phyloP scores from a whole-genome alignment of 2,888 invertebrate genomes.

The Synanthedon myopaeformis region DNA sequence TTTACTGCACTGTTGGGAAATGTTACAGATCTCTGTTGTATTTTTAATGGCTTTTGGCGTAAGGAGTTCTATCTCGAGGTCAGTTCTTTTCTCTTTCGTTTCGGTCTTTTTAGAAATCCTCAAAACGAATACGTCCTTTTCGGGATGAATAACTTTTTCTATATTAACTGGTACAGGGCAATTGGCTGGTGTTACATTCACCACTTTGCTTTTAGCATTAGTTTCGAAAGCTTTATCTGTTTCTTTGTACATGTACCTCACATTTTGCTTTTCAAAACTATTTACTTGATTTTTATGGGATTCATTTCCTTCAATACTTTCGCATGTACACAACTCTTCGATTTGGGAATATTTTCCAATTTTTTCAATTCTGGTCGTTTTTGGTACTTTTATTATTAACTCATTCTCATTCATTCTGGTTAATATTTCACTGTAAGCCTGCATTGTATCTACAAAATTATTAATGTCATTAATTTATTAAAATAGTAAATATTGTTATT shows the following conservation, averaged over 20 bases:
- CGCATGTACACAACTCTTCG: constrained; percentile 52
- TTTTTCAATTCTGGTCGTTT: constrained; percentile 45
- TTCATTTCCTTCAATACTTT: constrained; percentile 27
- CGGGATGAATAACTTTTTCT: constrained; percentile 42
- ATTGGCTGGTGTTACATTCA: constrained; percentile 53
- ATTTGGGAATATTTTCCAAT: constrained; percentile 47
- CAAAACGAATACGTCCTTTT: constrained; percentile 57
- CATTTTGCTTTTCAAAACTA: constrained; percentile 28
- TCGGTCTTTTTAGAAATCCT: constrained; percentile 62
- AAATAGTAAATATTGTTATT: background rate
- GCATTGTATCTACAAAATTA: constrained; percentile 21
- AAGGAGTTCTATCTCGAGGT: constrained; percentile 57
- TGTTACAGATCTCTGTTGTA: constrained; percentile 19
- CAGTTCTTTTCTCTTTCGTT: constrained; percentile 56
- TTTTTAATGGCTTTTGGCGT: constrained; percentile 46
- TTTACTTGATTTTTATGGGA: constrained; percentile 36
- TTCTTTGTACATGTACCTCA: constrained; percentile 42
- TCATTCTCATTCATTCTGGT: constrained; percentile 60
- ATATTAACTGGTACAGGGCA: constrained; percentile 52
- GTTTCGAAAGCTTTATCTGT: constrained; percentile 19
- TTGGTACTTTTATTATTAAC: constrained; percentile 57
- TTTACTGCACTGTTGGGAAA: constrained; percentile 36
- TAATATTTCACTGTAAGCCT: constrained; percentile 54
- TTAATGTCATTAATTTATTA: background rate
- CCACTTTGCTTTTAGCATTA: constrained; percentile 26